A percentile compares a stretch with the other conserved stretches of the same genome.
Evolutionary conservation across 1,140 invertebrate species (phyloP).

Genomic region (Helicoverpa armigera): DNA sequence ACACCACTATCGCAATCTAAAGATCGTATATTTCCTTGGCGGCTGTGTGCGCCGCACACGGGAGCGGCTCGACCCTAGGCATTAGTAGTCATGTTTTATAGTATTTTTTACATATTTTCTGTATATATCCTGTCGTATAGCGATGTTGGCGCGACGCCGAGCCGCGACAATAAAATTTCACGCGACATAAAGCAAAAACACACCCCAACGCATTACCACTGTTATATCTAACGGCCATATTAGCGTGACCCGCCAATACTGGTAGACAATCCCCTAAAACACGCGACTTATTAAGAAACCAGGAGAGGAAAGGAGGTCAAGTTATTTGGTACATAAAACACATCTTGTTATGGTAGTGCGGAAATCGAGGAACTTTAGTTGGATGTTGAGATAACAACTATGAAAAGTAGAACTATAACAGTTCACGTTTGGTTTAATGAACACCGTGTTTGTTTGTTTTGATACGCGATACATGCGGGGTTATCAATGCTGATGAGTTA

Average conservation of each 20-base stretch:
- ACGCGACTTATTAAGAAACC: neutral
- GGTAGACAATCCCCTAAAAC: slow-evolving; percentile 40
- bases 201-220: slow-evolving; percentile 77
- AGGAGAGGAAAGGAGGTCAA: slow-evolving; percentile 54
- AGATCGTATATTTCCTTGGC: no score
- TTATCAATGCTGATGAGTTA: neutral
- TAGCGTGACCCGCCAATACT: slow-evolving; percentile 63
- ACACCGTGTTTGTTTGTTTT: slow-evolving; percentile 46
- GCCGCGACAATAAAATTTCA: slow-evolving; percentile 83
- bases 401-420: slow-evolving; percentile 76
- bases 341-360: slow-evolving; percentile 78
- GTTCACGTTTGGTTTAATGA: slow-evolving; percentile 71
- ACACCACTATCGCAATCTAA: no score
- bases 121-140: slow-evolving; percentile 15
- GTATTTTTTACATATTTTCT: slow-evolving; percentile 35
- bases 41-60: no score
- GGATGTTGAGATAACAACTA: slow-evolving; percentile 75
- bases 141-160: slow-evolving; percentile 63
- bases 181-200: slow-evolving; percentile 85
- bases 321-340: slow-evolving; percentile 72
- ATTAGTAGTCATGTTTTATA: slow-evolving; percentile 28
- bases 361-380: slow-evolving; percentile 77
- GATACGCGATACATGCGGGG: slow-evolving; percentile 6
- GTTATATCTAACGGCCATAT: slow-evolving; percentile 70
- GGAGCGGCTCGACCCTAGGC: no score